Evolutionary conservation across 2,888 invertebrate species (phyloP).

Genomic region (Metalampra italica): DNA sequence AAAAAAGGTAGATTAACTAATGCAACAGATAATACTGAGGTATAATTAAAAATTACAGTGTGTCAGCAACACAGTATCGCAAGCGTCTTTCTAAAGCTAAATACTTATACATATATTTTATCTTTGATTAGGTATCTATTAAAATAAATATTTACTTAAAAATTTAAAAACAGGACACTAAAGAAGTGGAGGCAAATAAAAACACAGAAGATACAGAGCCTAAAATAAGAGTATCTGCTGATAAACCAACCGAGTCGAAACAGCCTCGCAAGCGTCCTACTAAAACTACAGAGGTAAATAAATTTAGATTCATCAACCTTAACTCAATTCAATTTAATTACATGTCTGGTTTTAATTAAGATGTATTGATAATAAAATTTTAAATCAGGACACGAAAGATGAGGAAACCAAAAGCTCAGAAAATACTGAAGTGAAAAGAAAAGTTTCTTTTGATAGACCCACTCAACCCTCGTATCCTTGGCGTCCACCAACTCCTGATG

Average conservation of each 20-base stretch:
- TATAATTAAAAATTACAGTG: too few relatives aligned
- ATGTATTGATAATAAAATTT: neutral
- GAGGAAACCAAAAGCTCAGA: neutral
- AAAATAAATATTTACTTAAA: too few relatives aligned
- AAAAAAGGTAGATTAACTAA: too few relatives aligned
- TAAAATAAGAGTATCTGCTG: slow-evolving; percentile 32
- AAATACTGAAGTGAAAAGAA: neutral
- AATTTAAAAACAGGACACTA: slow-evolving; percentile 19
- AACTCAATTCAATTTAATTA: too few relatives aligned
- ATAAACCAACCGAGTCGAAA: slow-evolving; percentile 14
- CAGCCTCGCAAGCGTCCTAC: slow-evolving; percentile 11
- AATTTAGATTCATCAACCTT: neutral
- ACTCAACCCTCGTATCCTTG: slow-evolving; percentile 25
- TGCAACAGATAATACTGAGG: too few relatives aligned
- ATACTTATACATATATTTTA: too few relatives aligned
- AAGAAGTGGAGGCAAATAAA: slow-evolving; percentile 11
- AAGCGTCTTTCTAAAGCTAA: too few relatives aligned
- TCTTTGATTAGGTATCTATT: too few relatives aligned
- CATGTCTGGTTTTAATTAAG: neutral
- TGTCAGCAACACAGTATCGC: too few relatives aligned
- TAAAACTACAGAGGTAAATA: slow-evolving; percentile 23
- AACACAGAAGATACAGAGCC: slow-evolving; percentile 25
- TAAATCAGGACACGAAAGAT: neutral
- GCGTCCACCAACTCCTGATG: slow-evolving; percentile 22
- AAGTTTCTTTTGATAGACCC: slow-evolving; percentile 21